Evolutionary conservation across 2,888 invertebrate species (phyloP), one percentile per base, ranked within the genome.

Genomic region (Bibio marci): DNA sequence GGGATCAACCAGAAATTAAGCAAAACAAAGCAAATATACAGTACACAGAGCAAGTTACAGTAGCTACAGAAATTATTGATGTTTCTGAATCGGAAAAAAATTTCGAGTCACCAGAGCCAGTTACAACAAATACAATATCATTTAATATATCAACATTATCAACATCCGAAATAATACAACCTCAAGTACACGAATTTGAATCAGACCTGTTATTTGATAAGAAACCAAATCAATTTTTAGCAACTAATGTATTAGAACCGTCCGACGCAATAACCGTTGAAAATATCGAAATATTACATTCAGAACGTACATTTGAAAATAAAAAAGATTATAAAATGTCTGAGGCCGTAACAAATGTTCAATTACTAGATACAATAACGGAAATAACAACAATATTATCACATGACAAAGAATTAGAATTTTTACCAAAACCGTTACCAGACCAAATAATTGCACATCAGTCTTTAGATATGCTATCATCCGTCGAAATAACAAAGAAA

Each of bases 151-250:
- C 64, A 35, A 62, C 69, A 35, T 56, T 78, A 38, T 72, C 75
- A 54, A 61, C 66, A 32, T 71, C 72, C 46, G 70, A 71, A 50
- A 52, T 67, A 19, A 52, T 67, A 22, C 66, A 71, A 48, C 65
- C 74, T 1, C 53, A 70, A n/a, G 52, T 73, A 8, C 75, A 79
- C 57, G 82, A 82, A 60, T 69, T 70, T 31, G 79, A 79, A 64
- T 66, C 64, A 34, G 60, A 67, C 34, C 66, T 78, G 19, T 48
- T 58, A 12, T 52, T 65, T 13, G 65, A 64, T 40, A 63, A 64
- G 35, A 64, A 67, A 38, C 72, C 71, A 43, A 58, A 62, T 13
- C 52, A 55, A 40, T 69, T 62, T 17, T 55, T 59, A 34, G 80
- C 79, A n/a, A 70, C 71, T 50, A 52, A 68, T 28, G 67, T 63